These are phyloP conservation scores for Conger conger DNA, from an alignment of 2,113 vertebrate genomes.

Conservation along the genomic window DNA sequence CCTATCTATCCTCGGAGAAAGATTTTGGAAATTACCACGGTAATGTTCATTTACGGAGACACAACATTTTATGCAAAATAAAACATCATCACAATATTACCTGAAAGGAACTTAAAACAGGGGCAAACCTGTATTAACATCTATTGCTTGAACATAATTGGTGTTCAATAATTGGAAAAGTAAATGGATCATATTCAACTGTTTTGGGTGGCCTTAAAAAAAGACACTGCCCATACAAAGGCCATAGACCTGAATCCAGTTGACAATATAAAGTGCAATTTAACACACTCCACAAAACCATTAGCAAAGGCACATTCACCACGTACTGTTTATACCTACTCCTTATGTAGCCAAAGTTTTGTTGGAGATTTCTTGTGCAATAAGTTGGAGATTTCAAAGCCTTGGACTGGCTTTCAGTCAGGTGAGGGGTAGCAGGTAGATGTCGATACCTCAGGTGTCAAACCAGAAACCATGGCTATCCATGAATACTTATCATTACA, in stretches of 20 bases:
- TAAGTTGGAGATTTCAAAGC: conserved; percentile 12
- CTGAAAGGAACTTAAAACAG: background rate
- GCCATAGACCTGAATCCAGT: background rate
- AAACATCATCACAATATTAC: background rate
- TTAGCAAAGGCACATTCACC: background rate
- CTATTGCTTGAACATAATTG: background rate
- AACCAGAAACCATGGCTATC: conserved; percentile 35
- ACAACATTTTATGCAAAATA: background rate
- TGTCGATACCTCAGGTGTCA: conserved; percentile 57
- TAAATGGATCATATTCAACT: background rate
- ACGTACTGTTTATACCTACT: background rate
- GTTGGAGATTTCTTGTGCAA: conserved; percentile 21
- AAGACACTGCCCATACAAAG: background rate
- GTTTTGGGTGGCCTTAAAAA: background rate
- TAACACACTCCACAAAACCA: background rate
- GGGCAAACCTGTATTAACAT: background rate
- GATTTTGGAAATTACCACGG: background rate
- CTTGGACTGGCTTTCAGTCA: background rate
- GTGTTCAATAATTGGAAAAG: background rate
- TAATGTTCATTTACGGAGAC: background rate
- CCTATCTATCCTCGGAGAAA: background rate
- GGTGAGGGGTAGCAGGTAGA: conserved; percentile 32
- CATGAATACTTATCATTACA: conserved; percentile 27
- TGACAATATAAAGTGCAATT: background rate
- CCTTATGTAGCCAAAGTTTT: background rate